Conservation (phyloP, 1,140 invertebrate species). For the Halictus rubicundus region DNA sequence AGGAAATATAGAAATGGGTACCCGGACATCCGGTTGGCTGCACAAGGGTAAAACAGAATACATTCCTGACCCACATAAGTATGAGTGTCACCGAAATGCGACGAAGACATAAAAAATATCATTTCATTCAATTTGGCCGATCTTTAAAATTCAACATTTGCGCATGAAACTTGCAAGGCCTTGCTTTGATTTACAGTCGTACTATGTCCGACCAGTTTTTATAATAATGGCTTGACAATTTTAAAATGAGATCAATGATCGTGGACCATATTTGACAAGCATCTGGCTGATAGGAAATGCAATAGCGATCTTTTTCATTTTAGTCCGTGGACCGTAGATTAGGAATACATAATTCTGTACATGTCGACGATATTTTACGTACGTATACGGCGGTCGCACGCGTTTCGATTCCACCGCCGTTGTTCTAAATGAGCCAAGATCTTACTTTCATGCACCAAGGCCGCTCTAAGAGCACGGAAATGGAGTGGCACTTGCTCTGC, state of each 20-base stretch:
- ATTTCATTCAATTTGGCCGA: too few relatives aligned
- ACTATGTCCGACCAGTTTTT: not conserved
- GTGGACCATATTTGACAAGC: not conserved
- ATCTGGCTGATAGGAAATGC: not conserved
- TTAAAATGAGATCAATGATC: not conserved
- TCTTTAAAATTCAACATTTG: too few relatives aligned
- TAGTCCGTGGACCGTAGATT: not conserved
- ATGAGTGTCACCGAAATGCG: too few relatives aligned
- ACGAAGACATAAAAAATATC: too few relatives aligned
- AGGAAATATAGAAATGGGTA: too few relatives aligned
- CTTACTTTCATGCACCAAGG: conserved; percentile 77
- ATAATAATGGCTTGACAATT: not conserved
- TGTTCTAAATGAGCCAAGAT: conserved; percentile 61
- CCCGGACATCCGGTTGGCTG: too few relatives aligned
- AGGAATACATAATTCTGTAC: not conserved
- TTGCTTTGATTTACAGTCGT: not conserved
- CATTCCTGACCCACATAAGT: too few relatives aligned
- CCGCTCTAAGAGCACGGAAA: conserved; percentile 62
- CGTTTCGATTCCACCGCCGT: not conserved
- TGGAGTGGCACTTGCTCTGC: conserved; percentile 68
- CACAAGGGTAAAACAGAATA: too few relatives aligned
- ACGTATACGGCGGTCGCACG: conserved; percentile 10
- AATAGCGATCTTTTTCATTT: not conserved
- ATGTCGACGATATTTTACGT: conserved; percentile 7
- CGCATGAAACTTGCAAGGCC: not conserved